Evolutionary conservation across 1,140 invertebrate genomes (phyloP).

Genomic region (Drosophila rufa): DNA sequence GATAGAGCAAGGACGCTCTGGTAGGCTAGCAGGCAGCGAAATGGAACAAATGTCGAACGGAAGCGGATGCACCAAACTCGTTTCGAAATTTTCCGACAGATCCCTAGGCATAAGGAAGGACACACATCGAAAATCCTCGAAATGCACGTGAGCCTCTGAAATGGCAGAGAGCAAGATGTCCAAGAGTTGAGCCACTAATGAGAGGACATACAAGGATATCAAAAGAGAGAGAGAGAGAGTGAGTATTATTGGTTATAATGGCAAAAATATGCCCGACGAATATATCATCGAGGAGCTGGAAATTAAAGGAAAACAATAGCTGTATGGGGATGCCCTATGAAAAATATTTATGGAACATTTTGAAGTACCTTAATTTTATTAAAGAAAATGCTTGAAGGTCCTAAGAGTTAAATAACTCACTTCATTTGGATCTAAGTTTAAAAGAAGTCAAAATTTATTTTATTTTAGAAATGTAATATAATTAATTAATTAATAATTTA

Average conservation of each 20-base stretch:
- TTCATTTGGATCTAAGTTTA: no score
- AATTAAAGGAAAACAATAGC: not conserved
- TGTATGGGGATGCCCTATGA: not conserved
- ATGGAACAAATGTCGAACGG: conserved; percentile 25
- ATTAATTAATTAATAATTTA: no score
- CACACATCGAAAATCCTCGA: not conserved
- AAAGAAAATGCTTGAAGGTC: no score
- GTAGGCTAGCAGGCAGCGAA: not conserved
- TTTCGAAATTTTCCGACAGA: conserved; percentile 47
- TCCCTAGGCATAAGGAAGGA: conserved; percentile 6
- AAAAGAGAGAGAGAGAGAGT: not conserved
- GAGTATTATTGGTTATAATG: conserved; percentile 12
- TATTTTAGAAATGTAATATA: no score
- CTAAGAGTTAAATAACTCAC: no score
- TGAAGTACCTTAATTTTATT: no score
- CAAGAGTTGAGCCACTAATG: conserved; percentile 1
- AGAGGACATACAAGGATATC: not conserved
- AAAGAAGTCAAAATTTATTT: no score
- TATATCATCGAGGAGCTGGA: not conserved
- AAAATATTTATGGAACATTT: no score
- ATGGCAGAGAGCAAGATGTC: not conserved
- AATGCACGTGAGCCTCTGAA: conserved; percentile 16
- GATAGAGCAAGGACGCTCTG: conserved; percentile 6
- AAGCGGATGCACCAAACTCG: conserved; percentile 42
- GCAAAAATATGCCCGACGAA: conserved; percentile 1